Evolutionary conservation across 2,888 invertebrate genomes (phyloP).

Genomic region (Lissocephala sabroskyi): DNA sequence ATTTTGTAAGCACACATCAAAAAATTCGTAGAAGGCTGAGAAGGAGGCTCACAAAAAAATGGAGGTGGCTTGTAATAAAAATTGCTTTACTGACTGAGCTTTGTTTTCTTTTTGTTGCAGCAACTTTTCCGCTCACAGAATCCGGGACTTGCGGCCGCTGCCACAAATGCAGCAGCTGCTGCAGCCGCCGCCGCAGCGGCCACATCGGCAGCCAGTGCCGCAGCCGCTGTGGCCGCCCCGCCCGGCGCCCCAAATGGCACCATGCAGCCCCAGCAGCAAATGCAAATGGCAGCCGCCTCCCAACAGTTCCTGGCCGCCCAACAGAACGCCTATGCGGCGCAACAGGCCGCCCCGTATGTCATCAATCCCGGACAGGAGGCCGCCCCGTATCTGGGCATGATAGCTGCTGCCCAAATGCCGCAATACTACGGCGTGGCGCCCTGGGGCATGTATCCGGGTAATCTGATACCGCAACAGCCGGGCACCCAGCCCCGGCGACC

Average conservation of each 20-base stretch:
- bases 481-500: constrained; percentile 82
- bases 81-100: too few species aligned
- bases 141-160: constrained; percentile 78
- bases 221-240: constrained; percentile 67
- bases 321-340: constrained; percentile 77
- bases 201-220: constrained; percentile 70
- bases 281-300: constrained; percentile 80
- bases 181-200: constrained; percentile 73
- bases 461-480: constrained; percentile 80
- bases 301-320: constrained; percentile 83
- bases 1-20: too few species aligned
- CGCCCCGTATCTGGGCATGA: constrained; percentile 87
- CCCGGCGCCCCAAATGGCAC: constrained; percentile 79
- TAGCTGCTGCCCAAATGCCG: constrained; percentile 87
- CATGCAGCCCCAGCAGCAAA: constrained; percentile 81
- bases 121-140: constrained; percentile 92
- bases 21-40: too few species aligned
- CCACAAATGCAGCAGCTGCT: constrained; percentile 67
- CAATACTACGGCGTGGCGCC: constrained; percentile 91
- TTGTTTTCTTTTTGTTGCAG: constrained; percentile 73
- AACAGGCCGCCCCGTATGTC: constrained; percentile 86
- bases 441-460: constrained; percentile 93
- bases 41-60: too few species aligned
- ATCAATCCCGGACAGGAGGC: constrained; percentile 85
- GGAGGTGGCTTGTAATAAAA: too few species aligned